These are phyloP conservation scores for Rhabdomys pumilio DNA, from an alignment of 2,797 vertebrate genomes.

Conservation along the genomic window DNA sequence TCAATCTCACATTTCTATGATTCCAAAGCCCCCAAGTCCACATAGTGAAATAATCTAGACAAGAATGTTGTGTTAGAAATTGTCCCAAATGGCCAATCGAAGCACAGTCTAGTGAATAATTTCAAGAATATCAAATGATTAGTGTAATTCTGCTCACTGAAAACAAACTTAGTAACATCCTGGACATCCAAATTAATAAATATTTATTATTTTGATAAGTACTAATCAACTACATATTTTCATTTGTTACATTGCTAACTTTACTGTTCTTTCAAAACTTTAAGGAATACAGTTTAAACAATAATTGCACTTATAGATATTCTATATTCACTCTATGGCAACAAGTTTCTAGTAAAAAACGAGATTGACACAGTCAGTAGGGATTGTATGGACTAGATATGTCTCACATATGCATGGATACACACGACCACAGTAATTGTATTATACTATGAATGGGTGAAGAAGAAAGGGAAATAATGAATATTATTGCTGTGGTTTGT, in stretches of 20 bases:
- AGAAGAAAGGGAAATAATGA: not conserved
- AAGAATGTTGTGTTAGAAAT: not conserved
- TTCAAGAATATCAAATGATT: not conserved
- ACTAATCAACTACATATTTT: conserved; percentile 21
- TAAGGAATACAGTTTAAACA: conserved; percentile 25
- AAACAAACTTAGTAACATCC: not conserved
- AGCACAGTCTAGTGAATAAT: not conserved
- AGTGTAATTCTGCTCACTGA: not conserved
- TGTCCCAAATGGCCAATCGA: not conserved
- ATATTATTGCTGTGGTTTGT: not conserved
- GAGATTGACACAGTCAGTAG: not conserved
- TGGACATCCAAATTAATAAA: not conserved
- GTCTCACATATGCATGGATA: not conserved
- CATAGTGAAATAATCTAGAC: not conserved
- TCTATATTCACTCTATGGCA: not conserved
- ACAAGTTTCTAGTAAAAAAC: not conserved
- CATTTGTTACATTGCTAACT: not conserved
- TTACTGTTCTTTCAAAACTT: not conserved
- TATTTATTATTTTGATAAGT: not conserved
- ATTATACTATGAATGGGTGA: not conserved
- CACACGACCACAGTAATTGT: not conserved
- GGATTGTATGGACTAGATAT: not conserved
- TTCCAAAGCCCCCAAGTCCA: not conserved
- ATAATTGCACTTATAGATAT: not conserved
- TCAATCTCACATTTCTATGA: conserved; percentile 1